Conservation (phyloP, 2,797 vertebrate species). For the Paratrypauchen microcephalus region DNA sequence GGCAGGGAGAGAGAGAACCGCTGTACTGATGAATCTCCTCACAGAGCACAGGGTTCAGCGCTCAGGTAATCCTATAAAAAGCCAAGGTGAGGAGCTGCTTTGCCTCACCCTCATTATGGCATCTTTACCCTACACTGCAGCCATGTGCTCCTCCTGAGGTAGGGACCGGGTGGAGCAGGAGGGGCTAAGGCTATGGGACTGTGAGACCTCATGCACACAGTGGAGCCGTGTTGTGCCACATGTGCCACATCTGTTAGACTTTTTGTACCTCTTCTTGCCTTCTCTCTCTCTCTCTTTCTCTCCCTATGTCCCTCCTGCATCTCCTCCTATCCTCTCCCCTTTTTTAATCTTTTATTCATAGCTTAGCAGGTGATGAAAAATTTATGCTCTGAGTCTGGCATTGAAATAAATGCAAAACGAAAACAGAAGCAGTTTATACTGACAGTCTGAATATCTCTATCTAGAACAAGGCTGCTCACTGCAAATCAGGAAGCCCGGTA, state of each 20-base stretch:
- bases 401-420: slow-evolving; percentile 99
- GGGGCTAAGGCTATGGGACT: slow-evolving; percentile 63
- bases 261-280: slow-evolving; percentile 63
- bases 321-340: slow-evolving; percentile 61
- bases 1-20: slow-evolving; percentile 50
- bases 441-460: slow-evolving; percentile 99
- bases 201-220: slow-evolving; percentile 85
- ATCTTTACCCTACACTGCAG: slow-evolving; percentile 73
- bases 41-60: slow-evolving; percentile 76
- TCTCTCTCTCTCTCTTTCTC: slow-evolving; percentile 37
- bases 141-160: slow-evolving; percentile 67
- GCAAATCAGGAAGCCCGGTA: slow-evolving; percentile 86
- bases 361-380: slow-evolving; percentile 99
- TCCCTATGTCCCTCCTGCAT: slow-evolving; percentile 49
- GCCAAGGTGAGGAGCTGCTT: slow-evolving; percentile 79
- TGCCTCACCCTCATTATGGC: slow-evolving; percentile 76
- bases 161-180: slow-evolving; percentile 69
- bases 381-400: slow-evolving; percentile 99
- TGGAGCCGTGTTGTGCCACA: slow-evolving; percentile 85
- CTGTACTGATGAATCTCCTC: slow-evolving; percentile 72
- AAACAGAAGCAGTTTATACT: slow-evolving; percentile 99
- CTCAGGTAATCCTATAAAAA: slow-evolving; percentile 82
- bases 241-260: slow-evolving; percentile 90
- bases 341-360: slow-evolving; percentile 99
- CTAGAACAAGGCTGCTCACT: slow-evolving; percentile 92